Evolutionary conservation across 1,140 invertebrate species (phyloP).

Genomic region (Panonychus citri): DNA sequence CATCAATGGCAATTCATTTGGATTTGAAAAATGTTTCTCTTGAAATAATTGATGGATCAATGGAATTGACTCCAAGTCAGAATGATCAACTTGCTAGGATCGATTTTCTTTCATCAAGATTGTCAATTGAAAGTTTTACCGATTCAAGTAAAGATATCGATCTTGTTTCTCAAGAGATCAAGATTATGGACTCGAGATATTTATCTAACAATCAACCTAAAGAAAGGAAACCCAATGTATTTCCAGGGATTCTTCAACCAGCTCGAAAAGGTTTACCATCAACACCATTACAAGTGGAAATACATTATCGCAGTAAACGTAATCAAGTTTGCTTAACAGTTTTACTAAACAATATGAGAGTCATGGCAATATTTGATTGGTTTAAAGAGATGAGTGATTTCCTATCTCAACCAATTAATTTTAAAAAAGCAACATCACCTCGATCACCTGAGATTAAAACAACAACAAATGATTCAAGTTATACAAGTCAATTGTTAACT

Average conservation of each 20-base stretch:
- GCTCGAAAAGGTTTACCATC: slow-evolving; percentile 23
- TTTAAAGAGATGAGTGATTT: slow-evolving; percentile 41
- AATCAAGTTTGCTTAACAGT: slow-evolving; percentile 63
- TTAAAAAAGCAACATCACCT: background rate
- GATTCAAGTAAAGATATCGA: slow-evolving; percentile 75
- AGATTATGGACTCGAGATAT: slow-evolving; percentile 54
- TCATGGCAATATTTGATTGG: slow-evolving; percentile 85
- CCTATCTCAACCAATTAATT: background rate
- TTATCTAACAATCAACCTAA: slow-evolving; percentile 35
- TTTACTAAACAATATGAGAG: slow-evolving; percentile 76
- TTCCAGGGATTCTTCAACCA: slow-evolving; percentile 66
- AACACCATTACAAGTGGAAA: slow-evolving; percentile 50
- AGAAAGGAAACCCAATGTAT: slow-evolving; percentile 51
- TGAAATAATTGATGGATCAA: slow-evolving; percentile 30
- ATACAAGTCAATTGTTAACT: background rate
- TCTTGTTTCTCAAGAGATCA: slow-evolving; percentile 71
- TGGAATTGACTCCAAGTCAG: slow-evolving; percentile 19
- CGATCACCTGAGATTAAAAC: too few relatives aligned
- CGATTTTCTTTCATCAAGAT: slow-evolving; percentile 68
- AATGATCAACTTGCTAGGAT: slow-evolving; percentile 40
- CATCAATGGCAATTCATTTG: slow-evolving; percentile 47
- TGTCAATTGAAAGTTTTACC: slow-evolving; percentile 58
- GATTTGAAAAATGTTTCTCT: slow-evolving; percentile 69
- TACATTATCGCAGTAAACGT: slow-evolving; percentile 37
- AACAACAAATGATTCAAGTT: background rate